These are phyloP conservation scores for Rhynchonycteris naso DNA, from an alignment of 2,797 vertebrate species.

Conservation along the genomic window DNA sequence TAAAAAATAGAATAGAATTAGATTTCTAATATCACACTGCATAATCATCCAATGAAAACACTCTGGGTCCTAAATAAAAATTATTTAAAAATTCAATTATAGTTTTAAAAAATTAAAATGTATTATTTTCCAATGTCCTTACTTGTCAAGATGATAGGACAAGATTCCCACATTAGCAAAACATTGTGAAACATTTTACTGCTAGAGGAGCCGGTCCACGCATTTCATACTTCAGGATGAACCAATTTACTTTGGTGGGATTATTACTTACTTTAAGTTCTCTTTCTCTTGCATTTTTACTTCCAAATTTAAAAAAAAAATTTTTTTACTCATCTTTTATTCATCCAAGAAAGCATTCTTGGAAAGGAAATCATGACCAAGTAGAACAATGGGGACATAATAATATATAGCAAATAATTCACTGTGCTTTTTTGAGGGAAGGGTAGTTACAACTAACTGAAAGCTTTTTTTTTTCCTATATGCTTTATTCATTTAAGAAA, in stretches of 20 bases:
- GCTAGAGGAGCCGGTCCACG: neutral
- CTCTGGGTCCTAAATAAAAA: neutral
- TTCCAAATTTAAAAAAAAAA: neutral
- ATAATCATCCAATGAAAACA: constrained; percentile 60
- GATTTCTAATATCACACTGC: neutral
- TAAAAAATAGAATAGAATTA: constrained; percentile 42
- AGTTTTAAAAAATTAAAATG: constrained; percentile 18
- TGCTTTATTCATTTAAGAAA: neutral
- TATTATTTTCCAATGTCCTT: neutral
- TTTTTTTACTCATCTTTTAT: neutral
- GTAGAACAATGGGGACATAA: neutral
- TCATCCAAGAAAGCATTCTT: neutral
- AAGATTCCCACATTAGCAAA: constrained; percentile 38
- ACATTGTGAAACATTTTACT: neutral
- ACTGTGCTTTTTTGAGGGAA: no score
- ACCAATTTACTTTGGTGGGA: neutral
- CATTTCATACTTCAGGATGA: neutral
- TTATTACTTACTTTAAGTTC: constrained; percentile 25
- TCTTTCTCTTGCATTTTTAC: constrained; percentile 48
- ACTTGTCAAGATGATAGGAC: constrained; percentile 22
- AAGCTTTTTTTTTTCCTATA: neutral
- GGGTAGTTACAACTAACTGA: neutral
- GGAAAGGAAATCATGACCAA: neutral
- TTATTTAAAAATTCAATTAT: constrained; percentile 59
- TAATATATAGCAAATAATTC: neutral